Evolutionary conservation across 2,888 invertebrate genomes (phyloP), one percentile per base, ranked within the genome.

Genomic region (Drosophila phalerata): DNA sequence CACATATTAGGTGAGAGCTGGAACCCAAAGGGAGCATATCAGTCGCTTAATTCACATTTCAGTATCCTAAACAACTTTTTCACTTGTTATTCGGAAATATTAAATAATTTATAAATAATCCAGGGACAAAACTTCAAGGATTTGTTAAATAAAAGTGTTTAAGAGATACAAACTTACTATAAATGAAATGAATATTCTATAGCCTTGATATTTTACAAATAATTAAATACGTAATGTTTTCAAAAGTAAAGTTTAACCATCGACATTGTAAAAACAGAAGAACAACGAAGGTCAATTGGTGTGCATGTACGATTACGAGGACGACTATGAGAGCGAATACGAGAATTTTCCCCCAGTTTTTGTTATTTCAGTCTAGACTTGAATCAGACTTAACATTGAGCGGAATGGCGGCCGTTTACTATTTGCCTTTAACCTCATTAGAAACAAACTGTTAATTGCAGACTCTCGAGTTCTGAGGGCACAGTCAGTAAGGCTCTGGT

Each of bases 401-500:
- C 30, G 70, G 51, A 62, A 86, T 82, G 87, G 85, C 81, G 87
- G 81, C 76, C 60, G 76, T 49, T 42, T 30, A 37, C 52, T 73
- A 73, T 76, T 74, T 79, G 74, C 71, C 68, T 77, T 86, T 86
- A 89, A 89, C 89, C 89, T 89, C 89, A 89, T 85, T 85, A 89
- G 76, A 77, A 85, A 79, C 70, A 83, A 88, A 78, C 66, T 57
- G 61, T 38, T 52, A 55, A 56, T 60, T 72, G 60, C 69, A 75
- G 64, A 55, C 78, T 58, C 53, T 49, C 42, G 25, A 40, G 30
- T 38, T 15, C 42, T 19, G 11, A 49, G 19, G 13, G 9, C 58
- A 28, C 17, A 6, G 32, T 51, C 45, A n/a, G 17, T 22, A 22
- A 22, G 22, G 15, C 25, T 53, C 38, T 25, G 47, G 10, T 10